phyloP scores from a whole-genome alignment of 1,140 invertebrate species.

The Calosoma granatense region DNA sequence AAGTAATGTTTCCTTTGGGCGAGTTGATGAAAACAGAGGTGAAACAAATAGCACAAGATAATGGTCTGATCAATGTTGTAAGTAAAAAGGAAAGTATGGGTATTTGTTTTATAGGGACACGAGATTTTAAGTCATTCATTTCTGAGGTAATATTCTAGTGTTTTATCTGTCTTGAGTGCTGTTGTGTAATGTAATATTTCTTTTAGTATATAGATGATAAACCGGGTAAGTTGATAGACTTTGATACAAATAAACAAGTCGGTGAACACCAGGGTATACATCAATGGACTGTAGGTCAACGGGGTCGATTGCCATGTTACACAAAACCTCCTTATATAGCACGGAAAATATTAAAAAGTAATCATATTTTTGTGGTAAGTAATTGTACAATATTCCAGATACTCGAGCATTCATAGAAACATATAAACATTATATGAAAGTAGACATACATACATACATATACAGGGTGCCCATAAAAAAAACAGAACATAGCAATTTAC shows the following conservation, averaged over 20 bases:
- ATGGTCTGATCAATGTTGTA: constrained; percentile 63
- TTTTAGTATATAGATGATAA: constrained; percentile 71
- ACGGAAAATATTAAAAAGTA: constrained; percentile 54
- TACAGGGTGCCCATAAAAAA: too few species aligned
- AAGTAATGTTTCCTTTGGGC: constrained; percentile 88
- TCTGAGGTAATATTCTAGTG: constrained; percentile 44
- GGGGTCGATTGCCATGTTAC: constrained; percentile 48
- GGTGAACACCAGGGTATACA: constrained; percentile 83
- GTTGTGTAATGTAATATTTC: constrained; percentile 13
- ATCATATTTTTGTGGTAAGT: constrained; percentile 74
- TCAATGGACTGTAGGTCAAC: constrained; percentile 86
- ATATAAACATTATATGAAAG: too few species aligned
- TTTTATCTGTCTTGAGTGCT: constrained; percentile 1
- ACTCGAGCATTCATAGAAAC: constrained; percentile 12
- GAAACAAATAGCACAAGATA: constrained; percentile 62
- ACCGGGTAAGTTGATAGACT: constrained; percentile 72
- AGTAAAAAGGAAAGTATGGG: constrained; percentile 87
- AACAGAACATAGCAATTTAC: too few species aligned
- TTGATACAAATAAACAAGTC: constrained; percentile 63
- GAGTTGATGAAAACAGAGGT: constrained; percentile 64
- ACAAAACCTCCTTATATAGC: constrained; percentile 59
- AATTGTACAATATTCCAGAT: constrained; percentile 13
- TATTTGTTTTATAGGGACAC: constrained; percentile 91
- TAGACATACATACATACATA: constrained; percentile 12
- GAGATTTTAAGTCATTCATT: constrained; percentile 66